phyloP scores from a whole-genome alignment of 2,113 vertebrate species.

The Psammodynastes pulverulentus region DNA sequence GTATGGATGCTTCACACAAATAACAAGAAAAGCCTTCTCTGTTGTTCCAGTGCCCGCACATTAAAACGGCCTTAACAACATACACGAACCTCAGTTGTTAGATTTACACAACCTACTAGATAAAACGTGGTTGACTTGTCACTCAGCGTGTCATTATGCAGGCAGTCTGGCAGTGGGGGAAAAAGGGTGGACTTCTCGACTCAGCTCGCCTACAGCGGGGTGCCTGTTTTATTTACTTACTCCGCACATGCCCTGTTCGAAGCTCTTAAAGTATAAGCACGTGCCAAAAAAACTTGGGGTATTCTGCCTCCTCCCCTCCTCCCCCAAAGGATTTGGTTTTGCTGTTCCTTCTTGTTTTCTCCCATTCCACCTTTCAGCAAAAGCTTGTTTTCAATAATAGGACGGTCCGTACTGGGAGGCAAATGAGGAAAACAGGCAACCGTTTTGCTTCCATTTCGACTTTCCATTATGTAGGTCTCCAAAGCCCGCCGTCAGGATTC shows the following conservation, averaged over 20 bases:
- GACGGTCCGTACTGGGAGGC: neutral
- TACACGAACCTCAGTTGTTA: neutral
- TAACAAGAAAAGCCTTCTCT: neutral
- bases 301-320: neutral
- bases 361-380: neutral
- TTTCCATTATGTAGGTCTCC: neutral
- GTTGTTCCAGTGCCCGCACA: neutral
- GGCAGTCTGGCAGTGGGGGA: neutral
- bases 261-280: neutral
- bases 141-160: neutral
- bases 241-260: neutral
- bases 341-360: neutral
- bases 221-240: neutral
- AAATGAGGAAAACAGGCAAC: neutral
- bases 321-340: neutral
- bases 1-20: neutral
- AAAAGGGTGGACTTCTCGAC: neutral
- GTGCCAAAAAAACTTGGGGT: neutral
- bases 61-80: neutral
- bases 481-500: neutral
- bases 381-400: neutral
- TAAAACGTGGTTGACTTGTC: neutral
- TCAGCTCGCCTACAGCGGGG: neutral
- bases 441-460: neutral
- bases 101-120: neutral